Base-by-base conservation (phyloP, 1,140 invertebrate species). In the Caenorhabditis tropicalis region DNA sequence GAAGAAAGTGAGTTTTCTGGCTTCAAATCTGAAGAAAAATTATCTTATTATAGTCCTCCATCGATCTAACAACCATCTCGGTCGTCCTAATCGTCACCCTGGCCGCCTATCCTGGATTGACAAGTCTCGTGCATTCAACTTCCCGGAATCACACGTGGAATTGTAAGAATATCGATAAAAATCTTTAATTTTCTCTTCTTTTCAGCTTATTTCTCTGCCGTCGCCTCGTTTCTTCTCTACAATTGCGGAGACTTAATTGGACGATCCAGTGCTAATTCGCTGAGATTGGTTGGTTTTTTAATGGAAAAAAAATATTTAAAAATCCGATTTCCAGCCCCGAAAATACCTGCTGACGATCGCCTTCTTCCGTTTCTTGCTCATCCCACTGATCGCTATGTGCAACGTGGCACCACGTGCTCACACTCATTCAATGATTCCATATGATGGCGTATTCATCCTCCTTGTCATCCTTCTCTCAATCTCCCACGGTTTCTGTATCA, bases 181-280 rank as follows among this genome's bases (percentile, higher is more conserved):
- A n/a, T n/a, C 79, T 36, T 15, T 82, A n/a, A 60, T 19, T 46
- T n/a, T n/a, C n/a, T n/a, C n/a, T n/a, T n/a, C n/a, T n/a, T 79
- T 60, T 81, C 65, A 85, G 84, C 58, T 6, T 85, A 85, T 39
- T 85, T 85, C 81, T 82, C 84, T 0, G 65, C 84, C 0, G 70
- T 85, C 31, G 58, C 33, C 53, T 85, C 82, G 4, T 85, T 85
- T 27, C 81, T 85, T n/a, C 39, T 85, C 21, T 85, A 85, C 84
- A 85, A 85, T 56, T 15, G 24, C 9, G 80, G 84, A 15, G 84
- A 85, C 56, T 51, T 70, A 9, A 74, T 85, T 12, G 84, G 84
- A 43, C 12, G 84, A 81, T 49, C 83, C 9, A 24, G 46, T 49
- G 84, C 70, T 0, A 46, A 46, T 24, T 53, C 48, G 15, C 24